Percentiles rank a stretch among this genome's conserved stretches.
Conservation (phyloP, 2,888 invertebrate genomes). For the Trichogramma evanescens region DNA sequence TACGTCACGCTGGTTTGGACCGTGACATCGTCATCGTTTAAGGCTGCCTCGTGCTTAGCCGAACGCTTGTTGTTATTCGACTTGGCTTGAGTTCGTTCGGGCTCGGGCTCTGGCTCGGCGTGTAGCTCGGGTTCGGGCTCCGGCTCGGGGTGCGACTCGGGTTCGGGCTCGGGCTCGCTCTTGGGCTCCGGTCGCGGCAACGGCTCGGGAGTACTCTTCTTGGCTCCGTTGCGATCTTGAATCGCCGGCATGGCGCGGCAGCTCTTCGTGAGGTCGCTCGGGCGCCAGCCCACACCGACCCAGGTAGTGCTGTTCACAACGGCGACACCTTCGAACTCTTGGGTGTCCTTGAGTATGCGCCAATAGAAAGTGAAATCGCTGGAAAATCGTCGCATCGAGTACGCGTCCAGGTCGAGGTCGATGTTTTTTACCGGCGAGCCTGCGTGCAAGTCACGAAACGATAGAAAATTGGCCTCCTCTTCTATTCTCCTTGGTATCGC, state of each 20-base stretch:
- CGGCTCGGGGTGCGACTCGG: slow-evolving; percentile 43
- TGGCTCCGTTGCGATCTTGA: slow-evolving; percentile 38
- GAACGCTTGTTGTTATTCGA: slow-evolving; percentile 21
- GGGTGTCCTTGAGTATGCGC: slow-evolving; percentile 72
- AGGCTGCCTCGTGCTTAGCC: slow-evolving; percentile 33
- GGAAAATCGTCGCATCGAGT: slow-evolving; percentile 65
- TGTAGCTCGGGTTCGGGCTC: slow-evolving; percentile 39
- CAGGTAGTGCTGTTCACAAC: slow-evolving; percentile 81
- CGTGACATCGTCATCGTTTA: slow-evolving; percentile 54
- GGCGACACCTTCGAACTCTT: slow-evolving; percentile 83
- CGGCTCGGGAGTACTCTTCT: slow-evolving; percentile 39
- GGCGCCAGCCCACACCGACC: slow-evolving; percentile 85
- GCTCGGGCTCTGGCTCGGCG: slow-evolving; percentile 37
- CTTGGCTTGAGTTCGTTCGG: slow-evolving; percentile 40
- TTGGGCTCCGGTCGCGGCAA: slow-evolving; percentile 46
- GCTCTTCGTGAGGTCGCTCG: slow-evolving; percentile 62
- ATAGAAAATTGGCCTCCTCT: slow-evolving; percentile 19
- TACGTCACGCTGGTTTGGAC: slow-evolving; percentile 76
- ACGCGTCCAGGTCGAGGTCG: slow-evolving; percentile 64
- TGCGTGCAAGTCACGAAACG: slow-evolving; percentile 36
- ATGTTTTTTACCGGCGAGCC: slow-evolving; percentile 70
- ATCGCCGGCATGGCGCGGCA: slow-evolving; percentile 77
- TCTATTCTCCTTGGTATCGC: neutral
- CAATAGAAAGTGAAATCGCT: slow-evolving; percentile 75
- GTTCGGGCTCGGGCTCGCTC: slow-evolving; percentile 40